phyloP scores from a whole-genome alignment of 2,113 vertebrate species.

The Nematolebias whitei region DNA sequence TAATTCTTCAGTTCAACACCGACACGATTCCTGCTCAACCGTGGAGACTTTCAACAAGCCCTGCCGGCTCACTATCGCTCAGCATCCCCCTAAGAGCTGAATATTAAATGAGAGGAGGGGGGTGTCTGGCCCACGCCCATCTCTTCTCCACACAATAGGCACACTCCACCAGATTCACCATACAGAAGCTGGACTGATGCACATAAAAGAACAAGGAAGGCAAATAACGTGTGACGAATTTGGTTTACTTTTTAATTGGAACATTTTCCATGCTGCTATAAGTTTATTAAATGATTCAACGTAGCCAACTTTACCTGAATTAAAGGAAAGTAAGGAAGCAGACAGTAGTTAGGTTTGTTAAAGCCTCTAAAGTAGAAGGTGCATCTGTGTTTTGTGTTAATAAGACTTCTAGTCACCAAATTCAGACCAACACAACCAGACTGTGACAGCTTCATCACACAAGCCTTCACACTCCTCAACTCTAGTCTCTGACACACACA shows the following conservation, averaged over 20 bases:
- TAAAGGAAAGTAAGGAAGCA: background rate
- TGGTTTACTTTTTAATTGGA: slow-evolving; percentile 17
- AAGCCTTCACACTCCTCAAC: no score
- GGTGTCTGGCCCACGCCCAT: slow-evolving; percentile 66
- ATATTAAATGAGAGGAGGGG: slow-evolving; percentile 77
- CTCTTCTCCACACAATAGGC: slow-evolving; percentile 65
- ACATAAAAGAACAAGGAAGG: slow-evolving; percentile 16
- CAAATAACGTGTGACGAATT: slow-evolving; percentile 14
- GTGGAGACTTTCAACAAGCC: slow-evolving; percentile 66
- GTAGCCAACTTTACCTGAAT: no score
- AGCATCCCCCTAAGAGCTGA: slow-evolving; percentile 70
- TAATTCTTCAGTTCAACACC: slow-evolving; percentile 3
- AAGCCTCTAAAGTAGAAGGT: background rate
- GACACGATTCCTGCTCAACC: slow-evolving; percentile 46
- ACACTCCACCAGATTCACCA: slow-evolving; percentile 38
- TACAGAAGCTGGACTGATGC: slow-evolving; percentile 28
- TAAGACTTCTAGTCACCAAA: no score
- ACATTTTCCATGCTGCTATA: background rate
- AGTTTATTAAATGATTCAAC: background rate
- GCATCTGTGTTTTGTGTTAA: background rate
- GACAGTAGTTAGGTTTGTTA: background rate
- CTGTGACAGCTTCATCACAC: no score
- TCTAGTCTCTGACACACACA: no score
- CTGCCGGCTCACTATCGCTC: slow-evolving; percentile 41
- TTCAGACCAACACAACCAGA: no score